Evolutionary conservation across 2,113 vertebrate species (phyloP).

Genomic region (Suricata suricatta): DNA sequence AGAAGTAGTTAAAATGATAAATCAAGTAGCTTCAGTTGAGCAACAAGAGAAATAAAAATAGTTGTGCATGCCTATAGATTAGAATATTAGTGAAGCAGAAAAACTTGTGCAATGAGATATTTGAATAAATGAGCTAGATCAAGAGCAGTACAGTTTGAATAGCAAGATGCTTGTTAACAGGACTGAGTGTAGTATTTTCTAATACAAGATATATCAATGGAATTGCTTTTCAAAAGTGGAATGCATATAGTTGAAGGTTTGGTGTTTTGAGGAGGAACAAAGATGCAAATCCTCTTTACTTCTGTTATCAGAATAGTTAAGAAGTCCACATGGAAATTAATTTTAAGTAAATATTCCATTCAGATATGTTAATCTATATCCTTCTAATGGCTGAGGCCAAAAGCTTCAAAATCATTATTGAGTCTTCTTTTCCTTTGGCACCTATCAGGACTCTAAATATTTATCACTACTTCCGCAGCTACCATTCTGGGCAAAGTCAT

Average conservation of each 20-base stretch:
- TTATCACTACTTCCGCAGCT: background rate
- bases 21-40: background rate
- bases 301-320: background rate
- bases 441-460: background rate
- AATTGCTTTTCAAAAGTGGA: background rate
- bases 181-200: background rate
- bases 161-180: background rate
- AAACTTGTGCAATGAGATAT: background rate
- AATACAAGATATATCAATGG: background rate
- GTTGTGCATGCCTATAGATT: background rate
- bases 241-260: background rate
- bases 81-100: background rate
- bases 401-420: background rate
- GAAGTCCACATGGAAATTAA: background rate
- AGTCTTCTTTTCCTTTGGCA: background rate
- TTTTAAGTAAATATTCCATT: background rate
- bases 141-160: background rate
- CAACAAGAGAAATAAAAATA: background rate
- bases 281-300: background rate
- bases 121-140: background rate
- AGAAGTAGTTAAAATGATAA: background rate
- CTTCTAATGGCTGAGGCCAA: background rate
- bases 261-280: background rate
- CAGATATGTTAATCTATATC: background rate
- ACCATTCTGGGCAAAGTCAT: background rate